Evolutionary conservation across 2,888 invertebrate genomes (phyloP), one percentile per base, ranked within the genome.

Genomic region (Tenthredo notha): DNA sequence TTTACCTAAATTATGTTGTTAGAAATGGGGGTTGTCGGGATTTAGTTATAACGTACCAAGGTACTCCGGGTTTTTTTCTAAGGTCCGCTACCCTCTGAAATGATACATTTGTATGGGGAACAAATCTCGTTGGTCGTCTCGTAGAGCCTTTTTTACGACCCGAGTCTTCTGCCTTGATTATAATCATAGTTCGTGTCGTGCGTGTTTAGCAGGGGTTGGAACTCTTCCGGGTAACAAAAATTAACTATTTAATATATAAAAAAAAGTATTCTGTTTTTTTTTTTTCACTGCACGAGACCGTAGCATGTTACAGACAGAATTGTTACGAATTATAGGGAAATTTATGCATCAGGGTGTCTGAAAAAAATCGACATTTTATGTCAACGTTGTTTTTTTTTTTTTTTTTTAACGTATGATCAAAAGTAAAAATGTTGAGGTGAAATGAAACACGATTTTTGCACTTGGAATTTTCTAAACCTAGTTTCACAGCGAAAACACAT

Each of bases 151-250:
- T 70, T 67, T 83, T 29, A 47, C 47, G 47, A 67, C 12, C n/a
- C 1, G 18, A 29, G 47, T 70, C 47, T 21, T 50, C 25, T 67
- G 50, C 47, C 67, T 33, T 83, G 67, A 65, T 82, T 70, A 83
- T 65, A 70, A 83, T 83, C 47, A 29, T 67, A 61, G 61, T 47
- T 82, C 65, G 65, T 67, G 43, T 65, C 82, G 43, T 61, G 37
- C 40, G 65, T 67, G 82, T 54, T 54, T 25, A 58, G n/a, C 33
- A 37, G 43, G 33, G 54, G 58, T 15, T n/a, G 33, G 29, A 78
- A 78, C 21, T 29, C 29, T 78, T 37, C 37, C 70, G 70, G 70
- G 25, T 29, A 15, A 37, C 2, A n/a, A 72, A 75, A 75, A 18
- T 43, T 74, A 54, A 33, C 50, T 33, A 77, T 54, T 29, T 18